phyloP scores from a whole-genome alignment of 2,797 vertebrate genomes.

The Emydoidea blandingii region DNA sequence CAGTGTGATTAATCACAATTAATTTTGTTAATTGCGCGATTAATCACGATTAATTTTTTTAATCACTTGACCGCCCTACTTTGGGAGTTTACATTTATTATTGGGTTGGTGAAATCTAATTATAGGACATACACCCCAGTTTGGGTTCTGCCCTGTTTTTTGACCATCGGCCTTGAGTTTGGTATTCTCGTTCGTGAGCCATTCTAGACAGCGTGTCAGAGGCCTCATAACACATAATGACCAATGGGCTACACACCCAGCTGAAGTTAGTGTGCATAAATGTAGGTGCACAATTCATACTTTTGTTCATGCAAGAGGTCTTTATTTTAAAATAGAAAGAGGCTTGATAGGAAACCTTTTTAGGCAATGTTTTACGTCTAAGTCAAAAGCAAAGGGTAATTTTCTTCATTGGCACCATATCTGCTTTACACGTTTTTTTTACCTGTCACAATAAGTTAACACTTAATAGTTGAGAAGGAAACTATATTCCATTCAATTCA shows the following conservation, averaged over 20 bases:
- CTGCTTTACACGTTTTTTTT: neutral
- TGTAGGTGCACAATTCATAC: fast-evolving
- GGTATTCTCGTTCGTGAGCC: neutral
- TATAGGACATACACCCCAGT: neutral
- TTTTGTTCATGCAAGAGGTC: neutral
- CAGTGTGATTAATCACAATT: no score
- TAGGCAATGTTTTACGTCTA: neutral
- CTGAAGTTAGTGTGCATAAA: neutral
- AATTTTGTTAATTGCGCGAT: no score
- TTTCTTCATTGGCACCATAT: neutral
- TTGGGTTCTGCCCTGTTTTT: neutral
- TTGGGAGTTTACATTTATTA: neutral
- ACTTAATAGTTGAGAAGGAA: neutral
- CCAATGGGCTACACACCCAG: neutral
- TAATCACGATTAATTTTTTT: no score
- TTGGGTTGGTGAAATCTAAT: neutral
- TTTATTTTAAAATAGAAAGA: neutral
- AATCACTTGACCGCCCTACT: neutral
- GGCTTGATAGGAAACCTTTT: neutral
- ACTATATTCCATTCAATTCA: neutral
- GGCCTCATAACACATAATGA: neutral
- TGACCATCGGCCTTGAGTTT: neutral
- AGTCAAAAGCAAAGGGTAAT: neutral
- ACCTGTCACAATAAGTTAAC: neutral
- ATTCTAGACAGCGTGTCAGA: neutral